Base-by-base conservation (phyloP, 2,888 invertebrate genomes). In the Gastracanthus pulcherrimus region DNA sequence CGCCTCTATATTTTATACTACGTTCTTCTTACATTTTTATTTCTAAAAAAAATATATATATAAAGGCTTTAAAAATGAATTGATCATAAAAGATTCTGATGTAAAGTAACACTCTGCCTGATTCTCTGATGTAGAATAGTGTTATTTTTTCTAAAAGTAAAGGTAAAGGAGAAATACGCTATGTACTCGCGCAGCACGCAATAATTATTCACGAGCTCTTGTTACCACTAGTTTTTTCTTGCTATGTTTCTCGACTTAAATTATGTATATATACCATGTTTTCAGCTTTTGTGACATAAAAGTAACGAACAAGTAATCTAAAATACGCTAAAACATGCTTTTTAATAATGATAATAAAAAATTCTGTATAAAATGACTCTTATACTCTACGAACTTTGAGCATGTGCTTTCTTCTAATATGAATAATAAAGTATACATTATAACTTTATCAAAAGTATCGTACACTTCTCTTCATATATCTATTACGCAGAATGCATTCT, bases 121-220 rank as follows among this genome's bases (percentile, higher is more conserved):
- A 69, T 62, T 69, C 45, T 51, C 38, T 58, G 48, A 60, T 60
- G 80, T 80, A 80, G 75, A 34, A 45, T 26, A 13, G 58, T 45
- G n/a, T 45, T 16, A 3, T 45, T 3, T 45, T 3, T 0, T 45
- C 3, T 45, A 13, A 16, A 19, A 41, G 4, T 29, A 36, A 55
- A 36, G n/a, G 13, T 69, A 69, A 74, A 80, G 23, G 38, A 41
- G 31, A 75, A 67, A 38, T 6, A 58, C 31, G 58, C 36, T 70
- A 55, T 48, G 58, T 71, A 67, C 7, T 72, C 48, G 76, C 62
- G 70, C 31, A 72, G 76, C 80, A 78, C 76, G 76, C 76, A 80
- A 82, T 82, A 76, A 82, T 82, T 76, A 82, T 80, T 82, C 82
- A 80, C 79, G 80, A 82, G 60, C 79, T 71, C 64, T 69, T 51